These are phyloP conservation scores for Brachyptera putata DNA, from an alignment of 2,888 invertebrate species.

Conservation along the genomic window DNA sequence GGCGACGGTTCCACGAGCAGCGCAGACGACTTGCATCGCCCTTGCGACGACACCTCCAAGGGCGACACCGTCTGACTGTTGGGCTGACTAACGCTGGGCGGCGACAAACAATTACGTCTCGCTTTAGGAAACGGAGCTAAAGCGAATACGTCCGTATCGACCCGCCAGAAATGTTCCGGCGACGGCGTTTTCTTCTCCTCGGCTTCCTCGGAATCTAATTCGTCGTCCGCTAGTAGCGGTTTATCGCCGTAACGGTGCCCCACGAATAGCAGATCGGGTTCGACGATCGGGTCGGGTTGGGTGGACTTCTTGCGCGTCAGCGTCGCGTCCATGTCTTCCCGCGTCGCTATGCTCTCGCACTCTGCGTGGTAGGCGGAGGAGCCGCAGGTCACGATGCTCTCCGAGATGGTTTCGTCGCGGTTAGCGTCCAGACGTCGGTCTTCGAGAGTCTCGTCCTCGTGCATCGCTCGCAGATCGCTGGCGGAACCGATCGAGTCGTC, in stretches of 20 bases:
- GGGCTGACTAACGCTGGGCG: conserved; percentile 28
- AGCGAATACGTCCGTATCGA: conserved; percentile 59
- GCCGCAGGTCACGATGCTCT: conserved; percentile 58
- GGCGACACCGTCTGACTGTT: conserved; percentile 33
- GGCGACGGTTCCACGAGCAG: conserved; percentile 10
- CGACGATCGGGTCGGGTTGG: conserved; percentile 45
- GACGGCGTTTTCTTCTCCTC: conserved; percentile 28
- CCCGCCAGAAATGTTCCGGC: conserved; percentile 20
- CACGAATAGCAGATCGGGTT: conserved; percentile 58
- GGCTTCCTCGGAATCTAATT: conserved; percentile 59
- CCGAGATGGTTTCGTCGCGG: conserved; percentile 44
- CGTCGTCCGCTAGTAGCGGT: conserved; percentile 71
- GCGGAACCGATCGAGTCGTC: conserved; percentile 70
- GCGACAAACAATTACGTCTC: not conserved
- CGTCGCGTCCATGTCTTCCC: conserved; percentile 55
- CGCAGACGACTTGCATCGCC: too few species aligned
- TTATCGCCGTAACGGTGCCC: conserved; percentile 72
- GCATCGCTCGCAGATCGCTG: conserved; percentile 59
- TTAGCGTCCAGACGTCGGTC: conserved; percentile 42
- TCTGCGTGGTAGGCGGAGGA: conserved; percentile 69
- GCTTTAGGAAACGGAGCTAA: conserved; percentile 58
- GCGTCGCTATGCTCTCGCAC: conserved; percentile 63
- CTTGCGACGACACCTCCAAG: not conserved
- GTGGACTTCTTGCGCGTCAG: conserved; percentile 45
- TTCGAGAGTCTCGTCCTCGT: conserved; percentile 48